A percentile compares a stretch with the other conserved stretches of the same genome.
Conservation (phyloP, 2,888 invertebrate species). For the Reticulitermes lucifugus region DNA sequence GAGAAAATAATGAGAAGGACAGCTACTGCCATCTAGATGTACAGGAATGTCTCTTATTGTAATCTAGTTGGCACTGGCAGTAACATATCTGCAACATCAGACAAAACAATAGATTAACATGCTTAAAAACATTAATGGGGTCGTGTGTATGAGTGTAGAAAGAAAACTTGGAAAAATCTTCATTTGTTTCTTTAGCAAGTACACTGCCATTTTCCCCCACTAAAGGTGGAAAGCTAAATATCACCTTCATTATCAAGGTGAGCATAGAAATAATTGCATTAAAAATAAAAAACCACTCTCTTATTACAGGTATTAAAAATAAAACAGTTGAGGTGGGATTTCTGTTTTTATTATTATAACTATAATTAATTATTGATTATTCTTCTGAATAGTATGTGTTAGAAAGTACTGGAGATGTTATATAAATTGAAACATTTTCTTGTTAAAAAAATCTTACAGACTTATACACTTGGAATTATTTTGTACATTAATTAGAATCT, state of each 20-base stretch:
- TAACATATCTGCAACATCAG: constrained; percentile 33
- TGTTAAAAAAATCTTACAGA: constrained; percentile 52
- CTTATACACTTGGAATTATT: constrained; percentile 24
- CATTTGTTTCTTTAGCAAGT: constrained; percentile 52
- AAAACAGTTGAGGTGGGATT: constrained; percentile 50
- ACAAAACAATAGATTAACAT: constrained; percentile 29
- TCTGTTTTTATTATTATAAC: constrained; percentile 51
- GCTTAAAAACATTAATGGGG: constrained; percentile 45
- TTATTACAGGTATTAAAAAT: constrained; percentile 47
- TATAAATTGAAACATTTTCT: constrained; percentile 50
- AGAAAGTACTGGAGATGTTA: constrained; percentile 49
- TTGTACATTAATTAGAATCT: background rate
- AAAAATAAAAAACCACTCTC: constrained; percentile 32
- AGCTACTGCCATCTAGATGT: constrained; percentile 34
- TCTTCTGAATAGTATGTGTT: constrained; percentile 52
- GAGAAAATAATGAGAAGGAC: constrained; percentile 17
- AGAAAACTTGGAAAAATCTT: constrained; percentile 46
- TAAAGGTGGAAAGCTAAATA: constrained; percentile 44
- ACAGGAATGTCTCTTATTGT: background rate
- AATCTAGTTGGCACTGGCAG: constrained; percentile 37
- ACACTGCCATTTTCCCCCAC: constrained; percentile 53
- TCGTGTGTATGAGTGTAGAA: constrained; percentile 48
- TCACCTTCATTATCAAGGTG: constrained; percentile 40
- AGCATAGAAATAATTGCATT: constrained; percentile 42
- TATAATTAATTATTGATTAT: constrained; percentile 46